Base-by-base conservation (phyloP, 2,888 invertebrate species). In the Capitulum mitella region DNA sequence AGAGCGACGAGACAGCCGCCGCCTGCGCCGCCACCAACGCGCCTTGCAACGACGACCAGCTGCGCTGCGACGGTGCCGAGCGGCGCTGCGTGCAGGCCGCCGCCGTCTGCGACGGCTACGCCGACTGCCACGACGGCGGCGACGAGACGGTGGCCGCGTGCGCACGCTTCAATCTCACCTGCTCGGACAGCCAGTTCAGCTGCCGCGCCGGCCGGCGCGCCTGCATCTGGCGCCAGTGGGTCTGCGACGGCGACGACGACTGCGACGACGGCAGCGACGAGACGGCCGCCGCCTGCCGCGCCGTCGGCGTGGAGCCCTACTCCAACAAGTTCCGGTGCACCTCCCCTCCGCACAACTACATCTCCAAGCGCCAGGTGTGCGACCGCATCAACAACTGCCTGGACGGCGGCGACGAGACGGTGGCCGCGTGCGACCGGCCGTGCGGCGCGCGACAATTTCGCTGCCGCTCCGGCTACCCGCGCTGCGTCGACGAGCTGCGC, bases 11-110 rank as follows among this genome's bases (percentile, higher is more conserved):
- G 29, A 16, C 29, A 26, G 19, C 64, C 19, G 34, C 37, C 3
- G 64, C 64, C 5, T 64, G 64, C 22, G 34, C 19, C 32, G 37
- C 34, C 22, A 12, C 64, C 14, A 32, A 64, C 32, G 26, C 64
- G 34, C 64, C 64, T 22, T 98, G 97, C 85, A 94, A 95, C 0
- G 93, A 94, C 85, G 95, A 94, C 86, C 92, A 92, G 87, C 97
- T 96, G 86, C 64, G 64, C 22, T 37, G 12, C 85, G 94, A 94
- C 0, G 89, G 94, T 81, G 19, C 34, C 64, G 97, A 97, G 85
- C 93, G 97, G 0, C 95, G 34, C 64, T 82, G 82, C 64, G 80
- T 82, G 40, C 75, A 79, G 34, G 34, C 34, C 22, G 6, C 77
- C 78, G 80, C 81, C 80, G 79, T 81, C 77, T 82, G 82, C 75